These are phyloP conservation scores for Seriola quinqueradiata DNA, from an alignment of 2,113 vertebrate species.

Conservation along the genomic window DNA sequence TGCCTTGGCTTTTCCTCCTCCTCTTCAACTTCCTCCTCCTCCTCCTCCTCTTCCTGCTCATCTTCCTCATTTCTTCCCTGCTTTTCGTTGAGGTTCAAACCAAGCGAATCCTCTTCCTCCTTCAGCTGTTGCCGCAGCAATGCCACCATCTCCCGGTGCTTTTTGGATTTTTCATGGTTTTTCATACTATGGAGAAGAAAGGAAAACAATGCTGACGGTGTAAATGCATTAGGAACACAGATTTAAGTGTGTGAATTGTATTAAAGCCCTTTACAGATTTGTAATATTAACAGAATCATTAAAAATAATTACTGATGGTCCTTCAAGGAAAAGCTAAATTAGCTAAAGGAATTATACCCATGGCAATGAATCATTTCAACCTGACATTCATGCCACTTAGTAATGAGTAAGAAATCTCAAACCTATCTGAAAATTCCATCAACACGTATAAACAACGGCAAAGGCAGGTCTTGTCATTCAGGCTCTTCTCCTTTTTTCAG, in stretches of 20 bases:
- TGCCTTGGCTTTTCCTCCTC: constrained; percentile 83
- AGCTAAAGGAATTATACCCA: no score
- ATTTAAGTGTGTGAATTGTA: not conserved
- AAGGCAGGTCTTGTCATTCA: not conserved
- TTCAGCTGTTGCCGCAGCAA: constrained; percentile 92
- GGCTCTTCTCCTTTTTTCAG: not conserved
- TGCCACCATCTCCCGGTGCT: constrained; percentile 94
- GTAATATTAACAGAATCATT: not conserved
- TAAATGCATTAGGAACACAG: not conserved
- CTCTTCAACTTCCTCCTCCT: constrained; percentile 62
- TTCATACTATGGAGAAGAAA: constrained; percentile 86
- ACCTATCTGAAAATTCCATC: not conserved
- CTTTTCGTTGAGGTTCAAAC: constrained; percentile 61
- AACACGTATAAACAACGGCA: not conserved
- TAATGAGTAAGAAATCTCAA: not conserved
- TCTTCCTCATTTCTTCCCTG: constrained; percentile 67
- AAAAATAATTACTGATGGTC: not conserved
- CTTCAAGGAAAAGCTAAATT: no score
- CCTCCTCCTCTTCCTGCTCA: constrained; percentile 77
- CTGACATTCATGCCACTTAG: not conserved
- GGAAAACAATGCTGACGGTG: not conserved
- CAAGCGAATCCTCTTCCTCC: constrained; percentile 87
- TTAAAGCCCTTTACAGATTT: not conserved
- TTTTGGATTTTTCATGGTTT: constrained; percentile 96
- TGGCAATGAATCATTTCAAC: not conserved